Percentiles rank a stretch among this genome's conserved stretches.
Conservation (phyloP, 2,113 vertebrate genomes). For the Eleginops maclovinus region DNA sequence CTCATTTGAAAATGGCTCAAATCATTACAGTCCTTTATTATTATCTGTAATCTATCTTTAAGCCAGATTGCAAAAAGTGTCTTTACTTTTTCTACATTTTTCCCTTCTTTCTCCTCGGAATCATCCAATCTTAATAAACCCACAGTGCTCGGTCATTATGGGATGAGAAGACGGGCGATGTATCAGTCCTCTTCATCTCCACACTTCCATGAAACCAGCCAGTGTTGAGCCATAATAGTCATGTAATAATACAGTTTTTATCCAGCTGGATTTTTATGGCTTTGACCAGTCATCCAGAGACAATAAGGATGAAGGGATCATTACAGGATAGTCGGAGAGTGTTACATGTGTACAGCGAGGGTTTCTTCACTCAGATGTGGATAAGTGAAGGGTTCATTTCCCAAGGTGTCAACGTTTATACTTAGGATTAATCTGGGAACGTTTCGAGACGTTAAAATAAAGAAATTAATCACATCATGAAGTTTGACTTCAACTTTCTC, state of each 20-base stretch:
- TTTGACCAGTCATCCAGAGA: conserved; percentile 23
- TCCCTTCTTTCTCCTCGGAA: conserved; percentile 12
- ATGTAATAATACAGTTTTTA: conserved; percentile 32
- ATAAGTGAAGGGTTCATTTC: neutral
- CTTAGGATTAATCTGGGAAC: no score
- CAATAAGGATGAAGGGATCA: conserved; percentile 7
- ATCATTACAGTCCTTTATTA: conserved; percentile 6
- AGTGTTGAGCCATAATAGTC: conserved; percentile 39
- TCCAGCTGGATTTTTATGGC: conserved; percentile 14
- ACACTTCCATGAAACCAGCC: conserved; percentile 39
- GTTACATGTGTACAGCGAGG: conserved; percentile 4
- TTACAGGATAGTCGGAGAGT: conserved; percentile 2
- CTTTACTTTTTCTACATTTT: no score
- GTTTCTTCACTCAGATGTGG: conserved; percentile 22
- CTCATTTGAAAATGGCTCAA: no score
- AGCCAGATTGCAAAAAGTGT: neutral
- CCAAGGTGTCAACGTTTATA: neutral
- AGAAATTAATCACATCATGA: no score
- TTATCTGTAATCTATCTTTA: neutral
- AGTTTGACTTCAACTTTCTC: no score
- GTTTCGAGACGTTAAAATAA: no score
- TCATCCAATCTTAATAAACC: conserved; percentile 52
- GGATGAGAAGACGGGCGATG: conserved; percentile 1
- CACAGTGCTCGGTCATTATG: conserved; percentile 27
- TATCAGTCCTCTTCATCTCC: conserved; percentile 4